These are phyloP conservation scores for Cirrhinus molitorella DNA, from an alignment of 2,797 vertebrate genomes.

Conservation along the genomic window DNA sequence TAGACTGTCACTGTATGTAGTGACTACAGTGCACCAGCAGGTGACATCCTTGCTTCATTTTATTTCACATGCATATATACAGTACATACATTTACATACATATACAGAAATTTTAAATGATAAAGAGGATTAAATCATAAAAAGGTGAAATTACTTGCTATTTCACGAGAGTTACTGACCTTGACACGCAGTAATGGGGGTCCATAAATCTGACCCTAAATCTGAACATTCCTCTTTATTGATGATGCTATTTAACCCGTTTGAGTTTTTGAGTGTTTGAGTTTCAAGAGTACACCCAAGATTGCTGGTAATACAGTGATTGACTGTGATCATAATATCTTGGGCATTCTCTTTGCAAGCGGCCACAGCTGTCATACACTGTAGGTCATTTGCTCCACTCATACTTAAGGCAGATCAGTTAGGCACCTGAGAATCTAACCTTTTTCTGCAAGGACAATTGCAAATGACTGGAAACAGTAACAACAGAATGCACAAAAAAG, in stretches of 20 bases:
- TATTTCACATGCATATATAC: neutral
- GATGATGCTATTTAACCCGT: too few relatives aligned
- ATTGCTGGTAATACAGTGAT: neutral
- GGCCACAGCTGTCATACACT: neutral
- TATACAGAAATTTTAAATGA: too few relatives aligned
- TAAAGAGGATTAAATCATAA: too few relatives aligned
- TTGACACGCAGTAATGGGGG: too few relatives aligned
- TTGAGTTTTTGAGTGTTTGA: neutral
- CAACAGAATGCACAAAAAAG: neutral
- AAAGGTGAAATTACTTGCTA: too few relatives aligned
- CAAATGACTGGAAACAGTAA: neutral
- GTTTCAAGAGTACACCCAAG: neutral
- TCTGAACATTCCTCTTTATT: neutral
- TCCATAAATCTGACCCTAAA: neutral
- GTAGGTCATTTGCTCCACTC: neutral
- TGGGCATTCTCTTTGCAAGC: neutral
- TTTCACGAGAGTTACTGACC: too few relatives aligned
- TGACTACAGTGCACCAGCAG: neutral
- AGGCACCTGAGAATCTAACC: neutral
- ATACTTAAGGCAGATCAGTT: neutral
- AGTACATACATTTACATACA: neutral
- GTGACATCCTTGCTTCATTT: neutral
- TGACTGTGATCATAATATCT: neutral
- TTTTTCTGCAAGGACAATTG: neutral
- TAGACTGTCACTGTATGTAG: neutral